Evolutionary conservation across 2,888 invertebrate genomes (phyloP).

Genomic region (Pollenia griseotomentosa): DNA sequence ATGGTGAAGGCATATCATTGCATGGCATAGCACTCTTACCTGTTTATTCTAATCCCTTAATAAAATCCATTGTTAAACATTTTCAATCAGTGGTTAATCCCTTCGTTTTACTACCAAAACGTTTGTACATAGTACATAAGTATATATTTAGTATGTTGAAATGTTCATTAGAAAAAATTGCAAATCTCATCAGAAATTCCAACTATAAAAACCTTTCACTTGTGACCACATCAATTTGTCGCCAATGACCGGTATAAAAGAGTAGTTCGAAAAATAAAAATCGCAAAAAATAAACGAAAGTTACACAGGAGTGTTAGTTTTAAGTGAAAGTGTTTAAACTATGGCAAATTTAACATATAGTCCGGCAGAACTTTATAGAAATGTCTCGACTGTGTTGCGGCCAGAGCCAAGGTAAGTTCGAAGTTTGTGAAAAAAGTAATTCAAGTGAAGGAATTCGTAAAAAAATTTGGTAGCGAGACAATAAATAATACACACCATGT

Average conservation of each 20-base stretch:
- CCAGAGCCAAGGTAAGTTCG: constrained; percentile 77
- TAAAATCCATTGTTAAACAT: constrained; percentile 61
- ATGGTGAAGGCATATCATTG: too few species aligned
- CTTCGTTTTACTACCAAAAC: constrained; percentile 13
- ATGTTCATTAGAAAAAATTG: constrained; percentile 42
- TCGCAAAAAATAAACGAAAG: constrained; percentile 4
- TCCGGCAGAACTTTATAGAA: constrained; percentile 72
- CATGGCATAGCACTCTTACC: too few species aligned
- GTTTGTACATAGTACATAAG: not conserved
- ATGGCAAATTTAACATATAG: constrained; percentile 60
- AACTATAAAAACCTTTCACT: constrained; percentile 61
- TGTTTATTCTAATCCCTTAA: constrained; percentile 49
- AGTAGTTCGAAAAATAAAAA: constrained; percentile 21
- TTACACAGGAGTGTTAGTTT: constrained; percentile 32
- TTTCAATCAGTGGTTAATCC: constrained; percentile 60
- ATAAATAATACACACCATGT: too few species aligned
- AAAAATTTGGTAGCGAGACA: not conserved
- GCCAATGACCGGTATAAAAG: constrained; percentile 53
- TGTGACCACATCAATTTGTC: constrained; percentile 42
- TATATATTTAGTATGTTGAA: constrained; percentile 5
- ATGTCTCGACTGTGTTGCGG: constrained; percentile 79
- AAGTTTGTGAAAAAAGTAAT: not conserved
- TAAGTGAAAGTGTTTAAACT: constrained; percentile 30
- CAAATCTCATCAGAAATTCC: constrained; percentile 53
- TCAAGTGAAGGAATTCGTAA: not conserved